These are phyloP conservation scores for Neodiprion virginianus DNA, from an alignment of 1,140 invertebrate genomes.

Conservation along the genomic window DNA sequence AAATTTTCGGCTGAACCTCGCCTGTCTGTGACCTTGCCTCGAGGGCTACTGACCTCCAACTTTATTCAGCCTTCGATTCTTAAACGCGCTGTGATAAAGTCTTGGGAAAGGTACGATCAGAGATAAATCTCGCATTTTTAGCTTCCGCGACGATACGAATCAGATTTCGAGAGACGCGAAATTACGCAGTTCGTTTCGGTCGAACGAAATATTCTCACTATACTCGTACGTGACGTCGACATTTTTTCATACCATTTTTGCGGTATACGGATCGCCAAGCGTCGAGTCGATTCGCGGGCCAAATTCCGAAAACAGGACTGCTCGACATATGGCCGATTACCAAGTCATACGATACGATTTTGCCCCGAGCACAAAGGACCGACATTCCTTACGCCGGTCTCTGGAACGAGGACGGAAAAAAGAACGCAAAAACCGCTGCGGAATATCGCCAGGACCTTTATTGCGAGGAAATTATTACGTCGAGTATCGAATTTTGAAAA, in stretches of 20 bases:
- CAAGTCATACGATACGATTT: neutral
- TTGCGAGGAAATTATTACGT: neutral
- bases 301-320: neutral
- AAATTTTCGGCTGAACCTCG: neutral
- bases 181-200: neutral
- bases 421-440: too few relatives aligned
- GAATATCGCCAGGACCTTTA: neutral
- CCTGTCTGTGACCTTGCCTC: neutral
- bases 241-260: too few relatives aligned
- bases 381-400: neutral
- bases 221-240: neutral
- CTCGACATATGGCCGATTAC: neutral
- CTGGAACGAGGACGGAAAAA: too few relatives aligned
- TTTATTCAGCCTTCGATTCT: neutral
- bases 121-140: neutral
- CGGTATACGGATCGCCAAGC: neutral
- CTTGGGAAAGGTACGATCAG: neutral
- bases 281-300: neutral
- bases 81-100: neutral
- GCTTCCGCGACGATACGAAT: neutral
- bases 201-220: neutral
- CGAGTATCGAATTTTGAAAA: neutral
- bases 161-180: neutral
- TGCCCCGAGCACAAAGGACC: neutral
- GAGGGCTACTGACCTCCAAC: conserved; percentile 2